Evolutionary conservation across 2,113 vertebrate genomes (phyloP), one percentile per base, ranked within the genome.

Genomic region (Notarius lentiginosus): DNA sequence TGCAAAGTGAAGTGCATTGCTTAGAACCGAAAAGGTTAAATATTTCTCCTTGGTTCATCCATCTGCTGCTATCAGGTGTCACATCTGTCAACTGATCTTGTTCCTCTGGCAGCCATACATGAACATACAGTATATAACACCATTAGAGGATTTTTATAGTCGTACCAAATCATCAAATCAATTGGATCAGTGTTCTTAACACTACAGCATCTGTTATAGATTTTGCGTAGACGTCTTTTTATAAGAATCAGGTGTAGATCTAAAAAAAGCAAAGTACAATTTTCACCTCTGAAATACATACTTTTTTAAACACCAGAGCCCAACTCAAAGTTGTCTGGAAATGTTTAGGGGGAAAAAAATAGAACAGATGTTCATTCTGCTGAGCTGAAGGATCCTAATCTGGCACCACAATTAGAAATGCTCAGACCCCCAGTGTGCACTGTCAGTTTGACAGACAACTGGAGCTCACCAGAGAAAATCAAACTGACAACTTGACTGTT

Each of bases 391-490:
- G 41, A 86, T 82, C 66, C 58, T 68, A 86, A 79, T 61, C 84
- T 82, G 80, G 51, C 82, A 30, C 79, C 76, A 63, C 75, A 82
- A 72, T 72, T 80, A 72, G 65, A 79, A 84, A 49, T 75, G 53
- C 79, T 87, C 82, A 82, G 56, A 58, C 65, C 79, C 83, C 58
- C 41, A 61, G 58, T 88, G 83, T 82, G 56, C 66, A 55, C 66
- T 81, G 76, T 80, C 66, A 85, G 55, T 65, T n/a, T 65, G 79
- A 86, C 85, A 60, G 85, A 86, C 85, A 60, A n/a, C 70, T 82
- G 53, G 70, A 82, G 86, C 85, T 65, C 63, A 86, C 14, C 55
- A 72, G 61, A 84, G 73, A 88, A 86, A 85, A 86, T 86, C 81
- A 84, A n/a, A 65, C 73, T 86, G 84, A 86, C 85, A 86, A 70